Conservation (phyloP, 2,113 vertebrate genomes). For the Passer domesticus region DNA sequence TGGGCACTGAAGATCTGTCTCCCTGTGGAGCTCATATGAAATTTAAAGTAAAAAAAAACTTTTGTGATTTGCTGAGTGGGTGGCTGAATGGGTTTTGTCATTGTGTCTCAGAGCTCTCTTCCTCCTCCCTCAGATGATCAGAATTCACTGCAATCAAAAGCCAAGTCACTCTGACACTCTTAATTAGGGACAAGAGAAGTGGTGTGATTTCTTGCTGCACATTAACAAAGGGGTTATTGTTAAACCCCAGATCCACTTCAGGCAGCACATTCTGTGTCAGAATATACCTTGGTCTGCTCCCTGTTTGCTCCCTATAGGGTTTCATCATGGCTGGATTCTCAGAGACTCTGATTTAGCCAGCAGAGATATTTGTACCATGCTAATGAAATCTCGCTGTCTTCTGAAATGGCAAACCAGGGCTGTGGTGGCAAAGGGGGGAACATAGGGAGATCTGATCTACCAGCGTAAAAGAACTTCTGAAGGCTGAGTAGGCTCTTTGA, state of each 20-base stretch:
- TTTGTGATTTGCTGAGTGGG: constrained; percentile 49
- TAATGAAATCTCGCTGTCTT: background rate
- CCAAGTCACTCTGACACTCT: background rate
- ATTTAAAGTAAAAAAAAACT: constrained; percentile 45
- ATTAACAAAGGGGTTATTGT: background rate
- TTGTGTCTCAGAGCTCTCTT: constrained; percentile 18
- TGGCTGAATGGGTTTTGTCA: constrained; percentile 47
- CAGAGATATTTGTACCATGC: background rate
- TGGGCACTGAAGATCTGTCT: constrained; percentile 38
- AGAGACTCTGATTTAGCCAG: background rate
- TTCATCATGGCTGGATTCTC: background rate
- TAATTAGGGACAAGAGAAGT: constrained; percentile 8
- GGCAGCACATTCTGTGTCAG: background rate
- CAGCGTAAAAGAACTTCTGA: background rate
- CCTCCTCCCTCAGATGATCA: background rate
- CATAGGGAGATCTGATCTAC: background rate
- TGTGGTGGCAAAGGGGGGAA: background rate
- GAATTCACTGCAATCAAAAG: constrained; percentile 24
- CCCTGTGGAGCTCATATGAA: constrained; percentile 6
- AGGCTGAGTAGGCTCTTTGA: background rate
- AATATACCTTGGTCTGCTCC: background rate
- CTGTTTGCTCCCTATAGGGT: background rate
- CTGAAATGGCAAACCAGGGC: background rate
- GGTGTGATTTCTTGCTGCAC: background rate
- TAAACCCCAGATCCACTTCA: background rate